Evolutionary conservation across 2,797 vertebrate species (phyloP).

Genomic region (Distichodus sexfasciatus): DNA sequence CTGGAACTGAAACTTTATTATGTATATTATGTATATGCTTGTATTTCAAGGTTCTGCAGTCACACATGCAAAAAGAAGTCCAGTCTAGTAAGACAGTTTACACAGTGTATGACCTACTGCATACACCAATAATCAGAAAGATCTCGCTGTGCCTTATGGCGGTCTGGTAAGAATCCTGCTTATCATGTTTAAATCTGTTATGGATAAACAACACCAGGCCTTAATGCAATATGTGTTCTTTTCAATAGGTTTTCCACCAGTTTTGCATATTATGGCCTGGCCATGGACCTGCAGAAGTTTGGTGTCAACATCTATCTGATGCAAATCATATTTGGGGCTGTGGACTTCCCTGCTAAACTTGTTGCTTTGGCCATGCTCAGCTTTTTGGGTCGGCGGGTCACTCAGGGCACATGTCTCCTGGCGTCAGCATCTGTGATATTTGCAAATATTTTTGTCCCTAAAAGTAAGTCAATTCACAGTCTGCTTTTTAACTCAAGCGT

Average conservation of each 20-base stretch:
- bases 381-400: conserved; percentile 66
- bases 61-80: conserved; percentile 73
- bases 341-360: conserved; percentile 76
- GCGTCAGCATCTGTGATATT: conserved; percentile 70
- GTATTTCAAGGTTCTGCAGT: conserved; percentile 65
- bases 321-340: conserved; percentile 74
- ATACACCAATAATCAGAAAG: conserved; percentile 65
- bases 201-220: no score
- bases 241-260: conserved; percentile 72
- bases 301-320: conserved; percentile 76
- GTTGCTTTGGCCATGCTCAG: conserved; percentile 65
- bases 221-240: no score
- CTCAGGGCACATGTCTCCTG: conserved; percentile 70
- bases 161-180: conserved; percentile 64
- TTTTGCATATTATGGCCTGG: conserved; percentile 78
- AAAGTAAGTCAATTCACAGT: conserved; percentile 59
- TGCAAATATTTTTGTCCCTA: conserved; percentile 72
- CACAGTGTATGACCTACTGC: conserved; percentile 67
- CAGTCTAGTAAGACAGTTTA: conserved; percentile 50
- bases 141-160: conserved; percentile 71
- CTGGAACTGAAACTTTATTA: no score
- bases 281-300: conserved; percentile 81
- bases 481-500: no score
- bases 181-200: no score
- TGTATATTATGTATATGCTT: background rate